phyloP scores from a whole-genome alignment of 1,140 invertebrate genomes.

The Bathynomus jamesi region DNA sequence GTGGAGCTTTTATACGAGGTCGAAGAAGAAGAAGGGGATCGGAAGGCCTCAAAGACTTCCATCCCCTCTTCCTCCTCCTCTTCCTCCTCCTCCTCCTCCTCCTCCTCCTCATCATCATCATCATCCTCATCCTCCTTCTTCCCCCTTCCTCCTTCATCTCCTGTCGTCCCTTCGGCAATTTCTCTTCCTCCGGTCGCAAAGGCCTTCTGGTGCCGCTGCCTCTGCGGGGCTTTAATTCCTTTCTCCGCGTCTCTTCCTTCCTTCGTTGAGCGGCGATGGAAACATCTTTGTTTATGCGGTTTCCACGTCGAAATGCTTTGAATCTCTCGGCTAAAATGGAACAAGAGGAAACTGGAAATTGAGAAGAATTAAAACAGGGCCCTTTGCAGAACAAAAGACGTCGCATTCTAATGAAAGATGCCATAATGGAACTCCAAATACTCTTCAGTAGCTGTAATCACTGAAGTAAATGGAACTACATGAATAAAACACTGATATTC shows the following conservation, averaged over 20 bases:
- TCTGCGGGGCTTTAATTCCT: neutral
- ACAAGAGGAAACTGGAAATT: constrained; percentile 1
- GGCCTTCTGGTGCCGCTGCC: neutral
- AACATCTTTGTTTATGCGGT: constrained; percentile 1
- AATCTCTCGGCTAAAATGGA: neutral
- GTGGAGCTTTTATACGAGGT: neutral
- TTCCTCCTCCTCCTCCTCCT: neutral
- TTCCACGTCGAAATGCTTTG: neutral
- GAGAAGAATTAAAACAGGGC: constrained; percentile 1
- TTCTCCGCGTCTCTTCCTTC: neutral
- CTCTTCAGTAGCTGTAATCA: neutral
- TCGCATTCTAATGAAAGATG: constrained; percentile 1
- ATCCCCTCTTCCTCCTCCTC: neutral
- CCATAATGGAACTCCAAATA: constrained; percentile 1
- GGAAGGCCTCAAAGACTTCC: neutral
- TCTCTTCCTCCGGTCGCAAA: neutral
- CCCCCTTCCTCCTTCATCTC: neutral
- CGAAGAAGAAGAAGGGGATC: neutral
- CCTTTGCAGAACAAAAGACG: neutral
- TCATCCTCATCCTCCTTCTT: neutral
- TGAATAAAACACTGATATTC: constrained; percentile 1
- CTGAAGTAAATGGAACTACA: neutral
- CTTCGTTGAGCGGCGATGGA: neutral
- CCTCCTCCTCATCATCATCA: neutral
- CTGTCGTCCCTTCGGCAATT: neutral